Base-by-base conservation (phyloP, 2,888 invertebrate genomes). In the Acanthococcus lagerstroemiae region DNA sequence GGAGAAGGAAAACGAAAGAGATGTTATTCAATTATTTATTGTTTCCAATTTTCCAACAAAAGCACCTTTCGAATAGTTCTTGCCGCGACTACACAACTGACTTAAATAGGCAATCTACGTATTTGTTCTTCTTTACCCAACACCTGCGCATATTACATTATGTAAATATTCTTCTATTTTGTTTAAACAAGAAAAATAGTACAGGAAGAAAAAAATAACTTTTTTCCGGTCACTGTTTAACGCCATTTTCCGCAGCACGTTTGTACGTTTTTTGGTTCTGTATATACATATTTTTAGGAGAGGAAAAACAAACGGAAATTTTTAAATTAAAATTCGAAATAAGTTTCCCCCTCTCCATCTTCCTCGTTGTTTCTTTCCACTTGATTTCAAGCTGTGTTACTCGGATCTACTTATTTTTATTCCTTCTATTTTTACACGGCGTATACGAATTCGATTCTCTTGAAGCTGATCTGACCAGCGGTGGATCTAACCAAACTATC, bases 21-120 rank as follows among this genome's bases (percentile, higher is more conserved):
- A 37, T 50, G 52, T 61, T 61, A 61, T 61, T 61, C 61, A 61
- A 61, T 61, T 50, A 61, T 61, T 61, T 61, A 61, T 61, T 61
- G 61, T 61, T 61, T 61, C 61, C 61, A 61, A 61, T 61, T 61
- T 58, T 50, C 52, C 25, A 37, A 52, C 61, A 52, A 61, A 61
- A 61, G 52, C 48, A 52, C 25, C 50, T 61, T 61, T 48, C 61
- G 52, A 61, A 61, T 61, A 54, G 52, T 58, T 25, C 37, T 37
- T n/a, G 3, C 17, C 7, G 30, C 55, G 6, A 55, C 19, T 17
- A 55, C 25, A 25, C 58, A 45, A 58, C 46, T 5, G 24, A 45
- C 58, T 58, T 58, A 58, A 58, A 58, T 58, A 61, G 61, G 50
- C 61, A 61, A 61, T 61, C 61, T 61, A 54, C 50, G 52, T 52